A percentile compares a stretch with the other conserved stretches of the same genome.
phyloP scores from a whole-genome alignment of 2,113 vertebrate genomes.

The Eolophus roseicapilla region DNA sequence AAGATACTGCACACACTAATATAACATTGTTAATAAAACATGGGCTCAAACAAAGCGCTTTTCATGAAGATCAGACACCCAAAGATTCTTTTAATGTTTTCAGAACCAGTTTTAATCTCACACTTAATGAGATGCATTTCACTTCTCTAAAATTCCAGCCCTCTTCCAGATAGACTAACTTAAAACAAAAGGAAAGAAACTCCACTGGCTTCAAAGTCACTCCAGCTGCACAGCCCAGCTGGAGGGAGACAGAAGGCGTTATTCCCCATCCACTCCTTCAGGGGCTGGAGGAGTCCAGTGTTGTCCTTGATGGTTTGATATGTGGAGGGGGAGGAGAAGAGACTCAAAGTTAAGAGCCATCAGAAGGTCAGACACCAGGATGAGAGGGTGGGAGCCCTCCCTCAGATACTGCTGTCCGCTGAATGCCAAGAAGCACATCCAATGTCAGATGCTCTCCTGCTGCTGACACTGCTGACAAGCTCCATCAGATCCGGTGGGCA shows the following conservation, averaged over 20 bases:
- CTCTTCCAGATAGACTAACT: not conserved
- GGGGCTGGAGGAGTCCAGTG: not conserved
- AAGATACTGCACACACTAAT: not conserved
- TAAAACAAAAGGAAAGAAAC: not conserved
- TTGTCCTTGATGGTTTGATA: not conserved
- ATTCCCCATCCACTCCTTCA: not conserved
- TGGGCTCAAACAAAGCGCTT: not conserved
- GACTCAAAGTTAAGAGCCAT: not conserved
- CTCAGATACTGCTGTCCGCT: not conserved
- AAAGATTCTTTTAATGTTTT: slow-evolving; percentile 2
- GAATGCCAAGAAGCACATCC: rapidly evolving
- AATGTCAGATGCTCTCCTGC: rapidly evolving
- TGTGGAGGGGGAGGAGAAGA: not conserved
- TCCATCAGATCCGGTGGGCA: not conserved
- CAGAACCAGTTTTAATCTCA: slow-evolving; percentile 1
- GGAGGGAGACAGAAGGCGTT: not conserved
- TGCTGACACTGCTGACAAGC: rapidly evolving
- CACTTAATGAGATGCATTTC: not conserved
- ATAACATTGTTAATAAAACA: not conserved
- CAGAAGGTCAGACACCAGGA: not conserved
- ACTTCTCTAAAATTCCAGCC: not conserved
- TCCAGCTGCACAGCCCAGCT: slow-evolving; percentile 25
- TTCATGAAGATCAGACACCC: slow-evolving; percentile 11
- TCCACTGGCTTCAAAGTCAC: slow-evolving; percentile 17
- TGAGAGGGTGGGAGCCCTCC: not conserved